Percentiles rank a stretch among this genome's conserved stretches.
phyloP scores from a whole-genome alignment of 2,113 vertebrate genomes.

The Phylloscopus trochilus region DNA sequence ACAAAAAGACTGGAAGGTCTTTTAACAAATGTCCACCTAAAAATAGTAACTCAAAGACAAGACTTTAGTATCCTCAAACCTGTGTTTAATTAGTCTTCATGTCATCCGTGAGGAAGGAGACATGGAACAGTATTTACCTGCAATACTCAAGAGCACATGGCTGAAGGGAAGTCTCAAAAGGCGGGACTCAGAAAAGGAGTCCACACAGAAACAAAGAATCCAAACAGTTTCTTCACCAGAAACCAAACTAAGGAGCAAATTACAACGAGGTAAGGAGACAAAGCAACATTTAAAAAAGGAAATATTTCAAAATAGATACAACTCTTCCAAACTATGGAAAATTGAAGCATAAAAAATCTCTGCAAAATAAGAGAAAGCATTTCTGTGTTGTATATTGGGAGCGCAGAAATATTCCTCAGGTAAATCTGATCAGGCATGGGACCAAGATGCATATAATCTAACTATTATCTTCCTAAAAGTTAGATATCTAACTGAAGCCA shows the following conservation, averaged over 20 bases:
- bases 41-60: not conserved
- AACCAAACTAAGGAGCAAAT: not conserved
- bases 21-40: not conserved
- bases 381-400: not conserved
- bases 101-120: not conserved
- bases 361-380: not conserved
- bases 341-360: not conserved
- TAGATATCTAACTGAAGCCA: constrained; percentile 6
- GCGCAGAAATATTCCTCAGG: not conserved
- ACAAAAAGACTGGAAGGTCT: not conserved
- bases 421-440: not conserved
- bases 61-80: not conserved
- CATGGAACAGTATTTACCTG: not conserved
- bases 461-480: not conserved
- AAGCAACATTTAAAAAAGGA: not conserved
- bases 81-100: not conserved
- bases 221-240: not conserved
- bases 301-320: not conserved
- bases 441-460: not conserved
- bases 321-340: not conserved
- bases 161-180: not conserved
- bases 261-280: not conserved
- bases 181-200: not conserved
- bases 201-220: not conserved
- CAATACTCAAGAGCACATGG: not conserved